Evolutionary conservation across 2,113 vertebrate species (phyloP).

Genomic region (Geococcyx californianus): DNA sequence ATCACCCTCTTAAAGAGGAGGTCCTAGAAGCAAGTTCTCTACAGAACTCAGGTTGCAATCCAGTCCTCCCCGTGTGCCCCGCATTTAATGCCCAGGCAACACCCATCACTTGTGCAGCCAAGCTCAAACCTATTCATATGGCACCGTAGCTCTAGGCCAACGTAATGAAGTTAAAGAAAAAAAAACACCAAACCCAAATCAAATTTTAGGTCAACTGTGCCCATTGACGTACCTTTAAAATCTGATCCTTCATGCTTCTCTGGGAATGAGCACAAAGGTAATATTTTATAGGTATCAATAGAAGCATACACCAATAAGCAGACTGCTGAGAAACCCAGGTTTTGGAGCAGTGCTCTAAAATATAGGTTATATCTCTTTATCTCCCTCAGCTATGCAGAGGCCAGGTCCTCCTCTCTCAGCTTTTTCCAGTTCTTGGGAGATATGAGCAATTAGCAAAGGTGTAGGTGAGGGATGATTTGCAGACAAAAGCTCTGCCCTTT

Average conservation of each 20-base stretch:
- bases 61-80: fast-evolving
- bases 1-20: background rate
- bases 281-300: background rate
- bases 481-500: background rate
- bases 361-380: background rate
- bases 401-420: background rate
- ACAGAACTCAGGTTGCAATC: background rate
- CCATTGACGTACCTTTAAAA: background rate
- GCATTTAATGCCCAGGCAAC: background rate
- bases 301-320: background rate
- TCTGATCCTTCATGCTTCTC: background rate
- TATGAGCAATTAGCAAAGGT: background rate
- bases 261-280: fast-evolving
- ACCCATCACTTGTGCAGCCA: background rate
- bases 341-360: background rate
- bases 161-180: background rate
- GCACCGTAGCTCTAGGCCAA: background rate
- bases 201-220: background rate
- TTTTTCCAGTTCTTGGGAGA: background rate
- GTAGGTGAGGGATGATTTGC: background rate
- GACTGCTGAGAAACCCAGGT: background rate
- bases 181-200: fast-evolving
- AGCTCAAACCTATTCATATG: background rate
- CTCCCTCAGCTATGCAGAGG: background rate
- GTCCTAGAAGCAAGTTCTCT: background rate